Percentiles rank a stretch among this genome's conserved stretches.
Evolutionary conservation across 2,113 vertebrate genomes (phyloP).

Genomic region (Rafetus swinhoei): DNA sequence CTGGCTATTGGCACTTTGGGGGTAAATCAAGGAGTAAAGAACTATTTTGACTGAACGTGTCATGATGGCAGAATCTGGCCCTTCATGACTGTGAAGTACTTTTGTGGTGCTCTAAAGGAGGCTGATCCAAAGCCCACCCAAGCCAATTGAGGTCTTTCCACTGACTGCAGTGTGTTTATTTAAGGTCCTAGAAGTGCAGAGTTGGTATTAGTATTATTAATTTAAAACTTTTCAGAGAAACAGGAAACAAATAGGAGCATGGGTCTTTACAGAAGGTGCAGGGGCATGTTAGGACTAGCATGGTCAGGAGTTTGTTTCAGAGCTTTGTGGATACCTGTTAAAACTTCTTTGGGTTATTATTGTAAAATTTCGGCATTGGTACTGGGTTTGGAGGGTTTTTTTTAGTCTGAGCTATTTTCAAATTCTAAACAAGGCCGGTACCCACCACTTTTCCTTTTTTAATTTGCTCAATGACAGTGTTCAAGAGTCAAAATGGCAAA

Average conservation of each 20-base stretch:
- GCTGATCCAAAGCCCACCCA: background rate
- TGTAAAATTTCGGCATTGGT: rapidly evolving
- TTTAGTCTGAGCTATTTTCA: background rate
- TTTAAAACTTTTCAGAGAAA: background rate
- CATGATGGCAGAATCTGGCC: background rate
- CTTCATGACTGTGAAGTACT: background rate
- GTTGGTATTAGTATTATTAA: background rate
- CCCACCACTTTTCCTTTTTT: background rate
- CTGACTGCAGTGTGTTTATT: background rate
- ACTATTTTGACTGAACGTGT: background rate
- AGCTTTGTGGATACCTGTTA: background rate
- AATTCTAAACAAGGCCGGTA: background rate
- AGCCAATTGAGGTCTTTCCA: background rate
- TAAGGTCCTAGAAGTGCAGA: background rate
- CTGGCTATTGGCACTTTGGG: background rate
- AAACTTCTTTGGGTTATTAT: background rate
- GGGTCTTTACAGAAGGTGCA: background rate
- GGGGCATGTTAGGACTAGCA: background rate
- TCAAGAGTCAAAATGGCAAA: conserved; percentile 36
- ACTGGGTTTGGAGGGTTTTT: background rate
- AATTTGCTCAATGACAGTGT: background rate
- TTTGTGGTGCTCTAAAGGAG: background rate
- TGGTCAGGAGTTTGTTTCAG: background rate
- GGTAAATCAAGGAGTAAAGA: background rate
- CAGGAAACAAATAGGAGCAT: background rate